Evolutionary conservation across 2,888 invertebrate genomes (phyloP).

Genomic region (Lampropteryx suffumata): DNA sequence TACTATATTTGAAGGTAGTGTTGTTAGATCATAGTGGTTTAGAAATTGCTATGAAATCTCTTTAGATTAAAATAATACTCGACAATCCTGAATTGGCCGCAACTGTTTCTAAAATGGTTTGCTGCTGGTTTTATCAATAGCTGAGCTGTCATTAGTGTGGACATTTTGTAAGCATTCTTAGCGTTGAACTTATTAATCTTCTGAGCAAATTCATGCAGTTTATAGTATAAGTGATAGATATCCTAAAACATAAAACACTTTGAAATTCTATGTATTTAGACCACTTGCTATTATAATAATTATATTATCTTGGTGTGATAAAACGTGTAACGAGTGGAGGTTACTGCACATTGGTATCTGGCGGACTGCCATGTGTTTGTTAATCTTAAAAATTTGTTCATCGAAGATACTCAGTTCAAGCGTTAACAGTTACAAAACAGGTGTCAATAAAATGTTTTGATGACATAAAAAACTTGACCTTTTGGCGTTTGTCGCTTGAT

Average conservation of each 20-base stretch:
- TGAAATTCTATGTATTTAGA: neutral
- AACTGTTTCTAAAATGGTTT: no score
- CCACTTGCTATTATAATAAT: constrained; percentile 13
- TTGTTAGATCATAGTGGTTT: no score
- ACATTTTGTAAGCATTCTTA: no score
- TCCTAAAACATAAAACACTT: constrained; percentile 18
- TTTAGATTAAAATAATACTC: no score
- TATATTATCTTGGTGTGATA: constrained; percentile 18
- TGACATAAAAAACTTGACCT: neutral
- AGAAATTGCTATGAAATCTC: no score
- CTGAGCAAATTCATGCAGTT: no score
- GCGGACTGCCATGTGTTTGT: constrained; percentile 11
- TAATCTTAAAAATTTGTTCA: constrained; percentile 13
- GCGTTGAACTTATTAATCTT: no score
- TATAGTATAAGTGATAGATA: no score
- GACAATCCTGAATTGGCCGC: no score
- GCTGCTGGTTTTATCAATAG: no score
- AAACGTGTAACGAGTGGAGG: constrained; percentile 7
- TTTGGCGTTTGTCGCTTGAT: neutral
- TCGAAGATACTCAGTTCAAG: constrained; percentile 13
- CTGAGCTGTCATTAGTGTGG: no score
- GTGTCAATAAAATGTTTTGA: constrained; percentile 14
- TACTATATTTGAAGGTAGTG: no score
- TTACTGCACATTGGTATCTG: constrained; percentile 17
- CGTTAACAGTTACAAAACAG: constrained; percentile 14